Conservation (phyloP, 2,797 vertebrate species). For the Atherinosoma microstoma region DNA sequence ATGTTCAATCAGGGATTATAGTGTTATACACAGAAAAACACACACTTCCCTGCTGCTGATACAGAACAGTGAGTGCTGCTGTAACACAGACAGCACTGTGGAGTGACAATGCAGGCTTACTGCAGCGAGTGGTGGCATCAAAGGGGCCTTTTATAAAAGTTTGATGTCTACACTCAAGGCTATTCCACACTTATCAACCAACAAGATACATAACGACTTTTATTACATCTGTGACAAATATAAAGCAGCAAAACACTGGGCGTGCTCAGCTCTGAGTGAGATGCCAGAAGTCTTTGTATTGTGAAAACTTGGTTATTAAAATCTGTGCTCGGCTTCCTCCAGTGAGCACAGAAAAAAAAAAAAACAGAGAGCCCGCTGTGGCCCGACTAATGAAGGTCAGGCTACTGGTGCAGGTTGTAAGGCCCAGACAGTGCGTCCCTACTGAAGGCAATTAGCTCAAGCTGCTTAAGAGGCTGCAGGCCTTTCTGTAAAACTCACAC, state of each 20-base stretch:
- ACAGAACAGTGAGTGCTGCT: constrained; percentile 37
- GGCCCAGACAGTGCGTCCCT: constrained; percentile 34
- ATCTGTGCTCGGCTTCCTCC: constrained; percentile 28
- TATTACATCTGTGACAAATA: constrained; percentile 10
- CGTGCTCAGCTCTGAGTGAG: constrained; percentile 29
- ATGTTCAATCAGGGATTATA: constrained; percentile 78
- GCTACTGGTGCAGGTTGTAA: constrained; percentile 59
- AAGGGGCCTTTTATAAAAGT: constrained; percentile 44
- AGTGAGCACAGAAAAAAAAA: constrained; percentile 12
- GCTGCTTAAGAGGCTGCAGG: constrained; percentile 42
- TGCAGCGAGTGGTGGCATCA: constrained; percentile 23
- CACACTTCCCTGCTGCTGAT: constrained; percentile 27
- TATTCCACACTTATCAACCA: constrained; percentile 34
- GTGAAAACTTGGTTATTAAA: constrained; percentile 61
- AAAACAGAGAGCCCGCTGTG: constrained; percentile 28
- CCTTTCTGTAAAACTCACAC: constrained; percentile 21
- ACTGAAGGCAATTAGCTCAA: constrained; percentile 56
- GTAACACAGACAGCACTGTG: constrained; percentile 31
- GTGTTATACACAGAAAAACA: constrained; percentile 60
- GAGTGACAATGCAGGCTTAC: constrained; percentile 46
- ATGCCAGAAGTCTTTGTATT: constrained; percentile 21
- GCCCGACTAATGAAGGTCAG: constrained; percentile 71
- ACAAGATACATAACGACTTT: constrained; percentile 21
- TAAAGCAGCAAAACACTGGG: constrained; percentile 13
- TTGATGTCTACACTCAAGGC: constrained; percentile 3